These are phyloP conservation scores for Craniophora ligustri DNA, from an alignment of 2,888 invertebrate species.

Conservation along the genomic window DNA sequence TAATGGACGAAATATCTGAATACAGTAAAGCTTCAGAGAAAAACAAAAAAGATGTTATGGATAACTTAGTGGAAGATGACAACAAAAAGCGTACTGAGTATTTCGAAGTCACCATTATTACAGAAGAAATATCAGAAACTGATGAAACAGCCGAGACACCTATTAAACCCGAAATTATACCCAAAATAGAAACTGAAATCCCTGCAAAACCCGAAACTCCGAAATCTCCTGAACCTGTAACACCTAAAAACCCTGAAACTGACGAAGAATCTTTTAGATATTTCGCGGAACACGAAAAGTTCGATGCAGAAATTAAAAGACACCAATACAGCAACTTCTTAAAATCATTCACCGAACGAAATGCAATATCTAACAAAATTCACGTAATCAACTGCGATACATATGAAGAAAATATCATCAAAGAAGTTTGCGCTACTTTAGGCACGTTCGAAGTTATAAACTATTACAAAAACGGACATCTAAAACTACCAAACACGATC, in stretches of 20 bases:
- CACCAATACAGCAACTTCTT: constrained; percentile 71
- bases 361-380: constrained; percentile 64
- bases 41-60: constrained; percentile 41
- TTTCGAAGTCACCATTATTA: constrained; percentile 75
- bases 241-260: constrained; percentile 6
- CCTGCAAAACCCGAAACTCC: not conserved
- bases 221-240: constrained; percentile 13
- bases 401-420: constrained; percentile 76
- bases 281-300: constrained; percentile 78
- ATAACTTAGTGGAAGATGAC: constrained; percentile 49
- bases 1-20: constrained; percentile 61
- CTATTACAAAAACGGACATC: constrained; percentile 77
- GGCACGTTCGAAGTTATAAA: constrained; percentile 76
- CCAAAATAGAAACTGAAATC: not conserved
- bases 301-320: constrained; percentile 73
- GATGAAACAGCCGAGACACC: constrained; percentile 55
- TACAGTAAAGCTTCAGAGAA: constrained; percentile 59
- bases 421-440: constrained; percentile 67
- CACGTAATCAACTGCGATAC: constrained; percentile 79
- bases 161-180: constrained; percentile 10
- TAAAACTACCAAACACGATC: constrained; percentile 67
- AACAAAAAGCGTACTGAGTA: constrained; percentile 54
- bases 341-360: constrained; percentile 62
- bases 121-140: constrained; percentile 74
- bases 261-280: constrained; percentile 67